Evolutionary conservation across 2,797 vertebrate genomes (phyloP), one percentile per base, ranked within the genome.

Genomic region (Leptodactylus fallax): DNA sequence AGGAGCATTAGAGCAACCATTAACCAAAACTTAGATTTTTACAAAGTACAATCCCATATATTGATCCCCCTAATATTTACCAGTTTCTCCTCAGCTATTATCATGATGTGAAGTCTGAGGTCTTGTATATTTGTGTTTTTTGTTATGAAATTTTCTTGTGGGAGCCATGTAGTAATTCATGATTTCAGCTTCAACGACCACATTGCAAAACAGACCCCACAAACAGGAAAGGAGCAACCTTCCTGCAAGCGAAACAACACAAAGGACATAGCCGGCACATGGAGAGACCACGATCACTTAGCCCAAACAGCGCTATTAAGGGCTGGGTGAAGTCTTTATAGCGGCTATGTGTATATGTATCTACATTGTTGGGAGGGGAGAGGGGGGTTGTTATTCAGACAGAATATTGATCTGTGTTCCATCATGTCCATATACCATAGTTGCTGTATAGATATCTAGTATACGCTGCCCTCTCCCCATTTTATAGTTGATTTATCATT

Each of bases 141-240:
- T 27, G 23, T 79, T 27, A 79, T 27, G 51, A 25, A 56, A 74
- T 49, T 45, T 27, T 58, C 4, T 36, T 47, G 27, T 36, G 67
- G 8, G 36, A 55, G 16, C 53, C 51, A 60, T 83, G 81, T 83
- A 58, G 81, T 84, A 84, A 84, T 60, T 74, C 55, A 60, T 23
- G 55, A 84, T 76, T 84, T 74, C 69, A 84, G 69, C 63, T 45
- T 79, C 14, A 86, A 81, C 78, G 53, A n/a, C 56, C 5, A 72
- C 53, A 60, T 86, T 86, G 65, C 85, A 86, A 56, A 81, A 86
- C 23, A 60, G n/a, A 65, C 19, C 36, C 65, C 51, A 69, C 25
- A 67, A 86, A 69, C 85, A 86, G 85, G 85, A 86, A 86, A 78
- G 74, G 58, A 65, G 83, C 74, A 76, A 85, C 72, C 56, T 76